phyloP scores from a whole-genome alignment of 1,140 invertebrate genomes.

The Trinorchestia longiramus region DNA sequence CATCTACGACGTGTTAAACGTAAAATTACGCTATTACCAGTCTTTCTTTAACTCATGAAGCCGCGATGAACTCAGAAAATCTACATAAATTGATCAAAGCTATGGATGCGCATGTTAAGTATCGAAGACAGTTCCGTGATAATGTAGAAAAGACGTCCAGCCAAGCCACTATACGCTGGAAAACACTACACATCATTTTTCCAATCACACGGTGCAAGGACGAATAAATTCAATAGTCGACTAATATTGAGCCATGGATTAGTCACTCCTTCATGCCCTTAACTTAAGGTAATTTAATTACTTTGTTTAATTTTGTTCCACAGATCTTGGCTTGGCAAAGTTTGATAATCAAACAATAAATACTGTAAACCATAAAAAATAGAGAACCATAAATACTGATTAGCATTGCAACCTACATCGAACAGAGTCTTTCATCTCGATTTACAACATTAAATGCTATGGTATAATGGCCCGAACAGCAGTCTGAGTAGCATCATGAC shows the following conservation, averaged over 20 bases:
- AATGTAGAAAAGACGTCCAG: too few species aligned
- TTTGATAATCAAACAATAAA: not conserved
- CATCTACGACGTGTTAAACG: not conserved
- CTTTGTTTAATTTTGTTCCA: not conserved
- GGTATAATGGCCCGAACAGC: not conserved
- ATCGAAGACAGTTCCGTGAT: not conserved
- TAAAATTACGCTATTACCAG: not conserved
- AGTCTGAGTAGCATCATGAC: not conserved
- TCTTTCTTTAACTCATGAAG: not conserved
- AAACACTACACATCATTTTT: too few species aligned
- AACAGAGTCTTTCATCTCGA: not conserved
- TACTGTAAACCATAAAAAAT: not conserved
- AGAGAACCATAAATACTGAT: not conserved
- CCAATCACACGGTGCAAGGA: too few species aligned
- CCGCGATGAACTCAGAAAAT: too few species aligned
- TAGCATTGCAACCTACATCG: not conserved
- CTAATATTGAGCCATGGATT: too few species aligned
- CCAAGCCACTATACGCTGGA: too few species aligned
- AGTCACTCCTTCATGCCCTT: not conserved
- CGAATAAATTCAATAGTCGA: too few species aligned
- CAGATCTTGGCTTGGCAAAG: not conserved
- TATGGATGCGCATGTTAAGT: not conserved
- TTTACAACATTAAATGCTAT: not conserved
- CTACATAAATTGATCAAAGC: too few species aligned
- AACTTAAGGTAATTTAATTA: not conserved